phyloP scores from a whole-genome alignment of 2,888 invertebrate genomes.

The Mechanitis messenoides region DNA sequence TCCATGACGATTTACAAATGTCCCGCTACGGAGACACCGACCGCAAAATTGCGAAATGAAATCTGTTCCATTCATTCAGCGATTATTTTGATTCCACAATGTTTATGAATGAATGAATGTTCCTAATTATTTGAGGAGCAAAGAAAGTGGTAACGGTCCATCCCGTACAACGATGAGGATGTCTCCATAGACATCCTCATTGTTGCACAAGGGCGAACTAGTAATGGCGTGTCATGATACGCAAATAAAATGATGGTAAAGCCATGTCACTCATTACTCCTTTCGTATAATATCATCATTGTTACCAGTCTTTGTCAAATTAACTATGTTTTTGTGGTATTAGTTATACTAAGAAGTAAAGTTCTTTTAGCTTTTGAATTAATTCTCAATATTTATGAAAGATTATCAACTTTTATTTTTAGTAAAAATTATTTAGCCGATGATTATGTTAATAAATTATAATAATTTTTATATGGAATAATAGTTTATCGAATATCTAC shows the following conservation, averaged over 20 bases:
- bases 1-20: too few relatives aligned
- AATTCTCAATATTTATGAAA: neutral
- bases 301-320: conserved; percentile 14
- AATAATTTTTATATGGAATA: neutral
- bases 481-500: conserved; percentile 25
- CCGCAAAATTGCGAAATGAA: too few relatives aligned
- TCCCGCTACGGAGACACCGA: too few relatives aligned
- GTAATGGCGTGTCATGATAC: conserved; percentile 34
- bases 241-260: conserved; percentile 30
- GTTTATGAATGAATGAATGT: too few relatives aligned
- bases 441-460: neutral
- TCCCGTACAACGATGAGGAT: neutral
- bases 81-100: too few relatives aligned
- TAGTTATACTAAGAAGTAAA: neutral
- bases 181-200: conserved; percentile 38
- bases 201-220: conserved; percentile 50
- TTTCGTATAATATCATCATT: conserved; percentile 27
- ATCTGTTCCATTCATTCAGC: too few relatives aligned
- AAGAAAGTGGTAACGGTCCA: neutral
- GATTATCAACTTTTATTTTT: neutral
- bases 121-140: neutral
- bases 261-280: conserved; percentile 25
- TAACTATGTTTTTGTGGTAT: conserved; percentile 9
- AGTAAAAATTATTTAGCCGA: neutral
- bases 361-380: neutral